Evolutionary conservation across 1,140 invertebrate genomes (phyloP), one percentile per base, ranked within the genome.

Genomic region (Dendrolimus kikuchii): DNA sequence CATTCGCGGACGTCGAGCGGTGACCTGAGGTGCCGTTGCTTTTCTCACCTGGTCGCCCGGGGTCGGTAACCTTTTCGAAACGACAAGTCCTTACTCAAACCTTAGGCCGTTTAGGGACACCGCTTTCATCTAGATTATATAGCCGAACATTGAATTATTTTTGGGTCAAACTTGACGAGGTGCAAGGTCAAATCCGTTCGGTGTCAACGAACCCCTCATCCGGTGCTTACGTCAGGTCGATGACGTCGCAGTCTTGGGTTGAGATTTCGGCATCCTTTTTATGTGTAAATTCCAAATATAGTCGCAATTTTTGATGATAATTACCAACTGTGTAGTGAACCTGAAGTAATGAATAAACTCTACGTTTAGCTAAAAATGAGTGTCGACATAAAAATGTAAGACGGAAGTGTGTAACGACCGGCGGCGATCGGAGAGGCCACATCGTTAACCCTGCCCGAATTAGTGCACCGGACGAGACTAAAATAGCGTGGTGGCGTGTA

Each of bases 361-460:
- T 55, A 50, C 58, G 51, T 59, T 46, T 56, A 49, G 39, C 58
- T 67, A 72, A 55, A 64, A 72, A 69, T 67, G 58, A 77, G 81
- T 85, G 81, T 64, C 64, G 53, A 68, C 58, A 68, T 69, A 68
- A 71, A 80, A 65, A 62, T 71, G 36, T 65, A 76, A 79, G 78
- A 80, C 73, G 80, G 77, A 82, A 82, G 81, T 81, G 82, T 72
- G 60, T 60, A 71, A 64, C 65, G 70, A 68, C 60, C 66, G 69
- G 59, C 68, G 64, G 69, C 65, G 68, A 56, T 70, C 66, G 63
- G 66, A 71, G 77, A 83, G 81, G 77, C 81, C 80, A 72, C 77
- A 69, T 75, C 77, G 77, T 71, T 84, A 86, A 86, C 81, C 82
- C 82, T 86, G 81, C 82, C 81, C 81, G 82, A 86, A 84, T 86